Percentiles rank a stretch among this genome's conserved stretches.
phyloP scores from a whole-genome alignment of 2,113 vertebrate genomes.

The Trochalopteron elliotii region DNA sequence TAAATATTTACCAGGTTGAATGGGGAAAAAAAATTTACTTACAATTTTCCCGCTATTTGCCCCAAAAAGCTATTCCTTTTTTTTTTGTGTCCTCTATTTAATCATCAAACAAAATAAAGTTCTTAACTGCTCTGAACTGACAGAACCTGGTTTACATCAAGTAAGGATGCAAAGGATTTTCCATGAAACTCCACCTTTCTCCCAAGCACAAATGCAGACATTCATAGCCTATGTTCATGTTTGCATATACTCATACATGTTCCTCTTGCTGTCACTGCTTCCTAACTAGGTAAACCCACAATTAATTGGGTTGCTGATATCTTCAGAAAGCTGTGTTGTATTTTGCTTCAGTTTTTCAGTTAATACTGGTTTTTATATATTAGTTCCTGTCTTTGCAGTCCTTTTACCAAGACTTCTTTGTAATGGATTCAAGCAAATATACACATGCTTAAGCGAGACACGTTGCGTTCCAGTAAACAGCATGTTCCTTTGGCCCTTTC shows the following conservation, averaged over 20 bases:
- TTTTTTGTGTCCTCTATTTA: neutral
- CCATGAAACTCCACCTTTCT: neutral
- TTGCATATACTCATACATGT: neutral
- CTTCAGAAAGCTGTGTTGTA: neutral
- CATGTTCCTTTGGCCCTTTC: neutral
- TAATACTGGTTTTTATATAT: neutral
- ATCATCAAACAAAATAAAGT: neutral
- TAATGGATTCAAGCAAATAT: neutral
- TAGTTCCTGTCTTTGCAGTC: neutral
- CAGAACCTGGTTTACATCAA: neutral
- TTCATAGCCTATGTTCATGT: fast-evolving
- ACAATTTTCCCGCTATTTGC: neutral
- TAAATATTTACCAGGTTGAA: neutral
- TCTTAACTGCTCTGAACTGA: neutral
- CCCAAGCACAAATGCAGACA: neutral
- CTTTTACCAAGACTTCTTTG: neutral
- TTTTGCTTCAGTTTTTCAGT: neutral
- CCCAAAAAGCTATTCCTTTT: neutral
- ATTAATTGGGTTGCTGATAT: neutral
- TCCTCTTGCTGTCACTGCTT: neutral
- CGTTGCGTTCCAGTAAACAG: neutral
- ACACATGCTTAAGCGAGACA: neutral
- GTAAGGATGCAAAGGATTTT: neutral
- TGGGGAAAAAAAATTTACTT: neutral
- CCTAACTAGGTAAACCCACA: neutral